Conservation (phyloP, 1,140 invertebrate species). For the Drosophila lacteicornis region DNA sequence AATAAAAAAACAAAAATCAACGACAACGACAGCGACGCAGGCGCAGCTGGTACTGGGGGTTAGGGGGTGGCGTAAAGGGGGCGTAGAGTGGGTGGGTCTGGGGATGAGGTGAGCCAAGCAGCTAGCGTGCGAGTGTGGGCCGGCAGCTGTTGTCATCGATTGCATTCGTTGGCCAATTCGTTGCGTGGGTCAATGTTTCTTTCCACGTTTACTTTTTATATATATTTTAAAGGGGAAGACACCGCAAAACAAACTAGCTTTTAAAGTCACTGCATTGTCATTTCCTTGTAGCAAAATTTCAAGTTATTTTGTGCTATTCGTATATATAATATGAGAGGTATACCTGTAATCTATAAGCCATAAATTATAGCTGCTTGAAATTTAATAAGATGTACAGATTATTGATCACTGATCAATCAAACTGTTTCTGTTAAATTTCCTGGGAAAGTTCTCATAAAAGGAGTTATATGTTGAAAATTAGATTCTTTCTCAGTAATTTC, state of each 20-base stretch:
- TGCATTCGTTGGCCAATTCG: constrained; percentile 57
- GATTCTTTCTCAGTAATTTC: too few species aligned
- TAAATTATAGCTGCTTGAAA: not conserved
- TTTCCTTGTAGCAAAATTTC: not conserved
- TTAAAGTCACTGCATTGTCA: not conserved
- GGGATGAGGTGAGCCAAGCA: constrained; percentile 44
- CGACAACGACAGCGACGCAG: constrained; percentile 57
- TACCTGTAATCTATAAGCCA: not conserved
- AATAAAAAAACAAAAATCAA: constrained; percentile 3
- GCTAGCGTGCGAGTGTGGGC: constrained; percentile 42
- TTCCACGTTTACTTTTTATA: not conserved
- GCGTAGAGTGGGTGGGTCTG: constrained; percentile 32
- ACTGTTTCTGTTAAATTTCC: too few species aligned
- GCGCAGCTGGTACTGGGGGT: constrained; percentile 42
- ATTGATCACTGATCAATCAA: too few species aligned
- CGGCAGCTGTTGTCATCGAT: constrained; percentile 54
- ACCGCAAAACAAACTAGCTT: not conserved
- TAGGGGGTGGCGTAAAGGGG: not conserved
- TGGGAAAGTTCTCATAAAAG: too few species aligned
- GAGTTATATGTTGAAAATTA: too few species aligned
- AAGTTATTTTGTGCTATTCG: not conserved
- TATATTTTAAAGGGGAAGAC: constrained; percentile 1
- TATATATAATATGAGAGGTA: too few species aligned
- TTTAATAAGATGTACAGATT: not conserved
- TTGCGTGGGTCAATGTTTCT: constrained; percentile 58